Percentiles rank a stretch among this genome's conserved stretches.
phyloP scores from a whole-genome alignment of 2,113 vertebrate genomes.

The Rhizomys pruinosus region DNA sequence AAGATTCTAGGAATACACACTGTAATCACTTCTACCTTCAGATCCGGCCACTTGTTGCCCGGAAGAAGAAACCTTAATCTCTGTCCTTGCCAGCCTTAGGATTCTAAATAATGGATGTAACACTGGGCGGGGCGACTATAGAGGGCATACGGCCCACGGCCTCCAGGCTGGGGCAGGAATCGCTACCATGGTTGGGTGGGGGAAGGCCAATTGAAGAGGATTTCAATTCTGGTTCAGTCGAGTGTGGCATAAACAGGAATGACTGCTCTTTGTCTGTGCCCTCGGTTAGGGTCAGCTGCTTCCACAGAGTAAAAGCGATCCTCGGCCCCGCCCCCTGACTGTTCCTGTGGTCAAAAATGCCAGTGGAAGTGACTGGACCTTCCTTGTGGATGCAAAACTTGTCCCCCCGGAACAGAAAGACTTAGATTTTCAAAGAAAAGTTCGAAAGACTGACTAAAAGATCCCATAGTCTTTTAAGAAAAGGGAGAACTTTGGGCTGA shows the following conservation, averaged over 20 bases:
- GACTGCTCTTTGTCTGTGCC: conserved; percentile 54
- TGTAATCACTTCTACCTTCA: not conserved
- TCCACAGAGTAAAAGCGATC: not conserved
- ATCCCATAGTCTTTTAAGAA: not conserved
- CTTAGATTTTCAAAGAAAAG: conserved; percentile 15
- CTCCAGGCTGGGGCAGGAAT: not conserved
- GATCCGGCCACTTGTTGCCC: conserved; percentile 62
- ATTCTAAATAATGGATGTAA: not conserved
- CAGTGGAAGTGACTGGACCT: not conserved
- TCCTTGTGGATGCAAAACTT: not conserved
- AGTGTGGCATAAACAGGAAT: conserved; percentile 25
- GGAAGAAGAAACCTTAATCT: not conserved
- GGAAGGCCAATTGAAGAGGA: not conserved
- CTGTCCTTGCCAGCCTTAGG: not conserved
- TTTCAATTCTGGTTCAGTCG: conserved; percentile 13
- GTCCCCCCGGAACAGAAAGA: not conserved
- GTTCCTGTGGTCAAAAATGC: not conserved
- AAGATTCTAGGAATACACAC: not conserved
- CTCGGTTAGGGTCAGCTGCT: not conserved
- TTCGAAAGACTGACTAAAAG: not conserved
- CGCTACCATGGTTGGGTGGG: not conserved
- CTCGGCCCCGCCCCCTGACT: not conserved
- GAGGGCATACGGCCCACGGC: too few relatives aligned
- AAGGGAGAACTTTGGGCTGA: not conserved
- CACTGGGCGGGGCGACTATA: not conserved